Base-by-base conservation (phyloP, 2,113 vertebrate genomes). In the Todiramphus saurophagus region DNA sequence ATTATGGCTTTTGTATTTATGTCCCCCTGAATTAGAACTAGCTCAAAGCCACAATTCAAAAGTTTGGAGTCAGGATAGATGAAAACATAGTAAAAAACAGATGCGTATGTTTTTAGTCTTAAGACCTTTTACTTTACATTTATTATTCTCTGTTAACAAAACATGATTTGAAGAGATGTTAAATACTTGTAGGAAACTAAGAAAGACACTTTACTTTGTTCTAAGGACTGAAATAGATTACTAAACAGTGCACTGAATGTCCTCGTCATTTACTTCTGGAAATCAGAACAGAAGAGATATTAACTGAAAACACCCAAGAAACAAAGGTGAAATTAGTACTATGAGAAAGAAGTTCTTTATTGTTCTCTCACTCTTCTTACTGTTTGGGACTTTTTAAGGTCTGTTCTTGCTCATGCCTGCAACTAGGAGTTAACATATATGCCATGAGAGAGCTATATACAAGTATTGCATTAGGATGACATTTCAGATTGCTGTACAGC, bases 401-500 rank as follows among this genome's bases (percentile, higher is more conserved):
- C 1, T 46, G 30, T 28, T 83, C 43, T 64, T 86, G 31, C 75
- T 83, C 94, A 23, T 0, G 3, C 24, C 72, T 93, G 43, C 64
- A 90, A 53, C 33, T 77, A 86, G 72, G 80, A 95, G 66, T 96
- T 94, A 93, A 89, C 23, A 44, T 63, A 91, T 48, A 95, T 35
- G 55, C 37, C 30, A 81, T 63, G 35, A 83, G 43, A 90, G 63
- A 83, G 41, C 25, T 90, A 56, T 94, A 94, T 90, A 67, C 94
- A 96, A 96, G 91, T 96, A 94, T 83, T 94, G 63, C 92, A 95
- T 92, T 93, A 96, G 63, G 88, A 93, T 96, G 94, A 91, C 87
- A 95, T 96, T 90, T 94, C 82, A 95, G 88, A 96, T 95, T 92
- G 82, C 90, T 93, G 68, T 93, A 97, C 75, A 93, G 92, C 72